Base-by-base conservation (phyloP, 2,113 vertebrate species). In the Chloropsis cyanopogon region DNA sequence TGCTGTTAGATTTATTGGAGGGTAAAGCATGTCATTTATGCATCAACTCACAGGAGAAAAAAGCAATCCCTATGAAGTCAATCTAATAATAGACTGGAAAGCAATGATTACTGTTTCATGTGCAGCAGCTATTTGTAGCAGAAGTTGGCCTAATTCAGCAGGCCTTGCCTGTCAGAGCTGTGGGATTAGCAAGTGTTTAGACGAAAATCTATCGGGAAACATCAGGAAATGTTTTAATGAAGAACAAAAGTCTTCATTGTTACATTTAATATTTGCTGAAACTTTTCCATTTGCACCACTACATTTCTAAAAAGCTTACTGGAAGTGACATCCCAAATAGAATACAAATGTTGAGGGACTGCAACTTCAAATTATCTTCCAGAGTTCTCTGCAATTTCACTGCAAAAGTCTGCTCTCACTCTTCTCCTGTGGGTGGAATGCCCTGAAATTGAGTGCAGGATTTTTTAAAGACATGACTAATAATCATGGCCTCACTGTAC, bases 81-180 rank as follows among this genome's bases (percentile, higher is more conserved):
- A 98, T 98, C 97, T 98, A 98, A 98, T 98, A 98, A 98, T 97
- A 98, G 97, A 97, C 94, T 98, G 95, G 95, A 97, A 98, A 97
- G 95, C 96, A 97, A 97, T 97, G 98, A 98, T 98, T 98, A 98
- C 97, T 78, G 47, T 97, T 98, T 97, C 96, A 97, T 96, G 97
- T 96, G 97, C 95, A 97, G 91, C 85, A 96, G 95, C 93, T 98
- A 97, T 98, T 97, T 97, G 97, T 93, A 97, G 94, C 92, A 92
- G 86, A 96, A 93, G 96, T 93, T 97, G 97, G 97, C 97, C 97
- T 97, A 97, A 97, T 98, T 98, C 95, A 96, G 90, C 91, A 88
- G 95, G 88, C 87, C 90, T 92, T 39, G 57, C 95, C 96, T 95
- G 92, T 96, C 96, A 97, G 69, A 95, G 96, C 88, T 91, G 92